Conservation (phyloP, 2,888 invertebrate genomes). For the Xylophagus ater region DNA sequence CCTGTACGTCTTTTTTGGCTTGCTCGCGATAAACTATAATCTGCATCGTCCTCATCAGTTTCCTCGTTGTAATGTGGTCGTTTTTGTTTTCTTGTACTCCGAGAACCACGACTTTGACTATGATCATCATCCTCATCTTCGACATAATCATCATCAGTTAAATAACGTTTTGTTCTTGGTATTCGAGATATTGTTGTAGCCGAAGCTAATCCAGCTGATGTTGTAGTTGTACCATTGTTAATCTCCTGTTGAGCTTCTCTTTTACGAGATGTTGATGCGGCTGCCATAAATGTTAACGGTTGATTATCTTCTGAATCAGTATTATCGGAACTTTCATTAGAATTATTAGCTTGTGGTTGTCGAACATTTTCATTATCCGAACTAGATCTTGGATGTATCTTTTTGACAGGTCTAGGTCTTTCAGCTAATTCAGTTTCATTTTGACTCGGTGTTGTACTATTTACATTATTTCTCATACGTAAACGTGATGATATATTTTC, state of each 20-base stretch:
- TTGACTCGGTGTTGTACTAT: slow-evolving; percentile 13
- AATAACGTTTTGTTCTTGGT: slow-evolving; percentile 19
- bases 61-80: slow-evolving; percentile 50
- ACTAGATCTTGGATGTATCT: slow-evolving; percentile 1
- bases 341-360: not conserved
- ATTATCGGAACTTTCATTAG: slow-evolving; percentile 1
- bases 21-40: slow-evolving; percentile 19
- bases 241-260: slow-evolving; percentile 3
- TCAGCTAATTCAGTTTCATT: slow-evolving; percentile 12
- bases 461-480: slow-evolving; percentile 25
- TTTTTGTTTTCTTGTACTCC: slow-evolving; percentile 34
- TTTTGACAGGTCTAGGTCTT: slow-evolving; percentile 7
- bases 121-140: slow-evolving; percentile 20
- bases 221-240: not conserved
- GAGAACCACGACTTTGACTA: slow-evolving; percentile 8
- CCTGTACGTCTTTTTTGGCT: slow-evolving; percentile 12
- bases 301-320: slow-evolving; percentile 39
- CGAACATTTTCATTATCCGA: slow-evolving; percentile 6
- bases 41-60: slow-evolving; percentile 43
- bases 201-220: not conserved
- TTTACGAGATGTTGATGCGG: slow-evolving; percentile 19
- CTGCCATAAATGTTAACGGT: slow-evolving; percentile 39
- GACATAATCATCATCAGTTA: slow-evolving; percentile 27
- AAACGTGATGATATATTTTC: slow-evolving; percentile 22
- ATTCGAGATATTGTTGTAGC: not conserved